Evolutionary conservation across 2,888 invertebrate genomes (phyloP), one percentile per base, ranked within the genome.

Genomic region (Phania funesta): DNA sequence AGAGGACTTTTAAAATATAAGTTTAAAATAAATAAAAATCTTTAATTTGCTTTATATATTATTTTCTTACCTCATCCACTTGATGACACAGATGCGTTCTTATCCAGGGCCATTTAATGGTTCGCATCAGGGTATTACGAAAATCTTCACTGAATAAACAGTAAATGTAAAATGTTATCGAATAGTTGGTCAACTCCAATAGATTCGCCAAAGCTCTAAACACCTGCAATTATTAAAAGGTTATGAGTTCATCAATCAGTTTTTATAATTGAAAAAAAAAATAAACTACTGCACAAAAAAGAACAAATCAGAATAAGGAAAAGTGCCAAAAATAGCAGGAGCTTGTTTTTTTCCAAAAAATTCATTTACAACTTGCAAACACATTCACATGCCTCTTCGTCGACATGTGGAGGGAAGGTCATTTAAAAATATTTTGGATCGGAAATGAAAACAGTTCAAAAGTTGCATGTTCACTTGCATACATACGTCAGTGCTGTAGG

Each of bases 101-200:
- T 3, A 90, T 85, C 91, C 93, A 92, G 1, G 93, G 92, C 92
- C 94, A 93, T 82, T 92, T 92, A 81, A 94, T 89, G n/a, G 94
- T 94, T 32, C 93, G 92, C 84, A 94, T 90, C 83, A 94, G 90
- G 0, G 95, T 95, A 86, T 93, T 94, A 38, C 95, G 93, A 89
- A 95, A 95, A 87, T 95, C 95, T 86, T 95, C 94, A 84, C 95
- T 95, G 90, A 95, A 95, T 78, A 95, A 92, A 88, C 95, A 95
- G 91, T 95, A 95, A 80, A 95, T 94, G 89, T 95, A 95, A 91
- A 95, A 95, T 41, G 95, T 95, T 83, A 95, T 93, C 35, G 95
- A 95, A 89, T 95, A 95, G 90, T 95, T 95, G 84, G 94, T 93
- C 58, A 95, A 92, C 91, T 95, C 95, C 88, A 95, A 91, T 35